These are phyloP conservation scores for Tachycineta bicolor DNA, from an alignment of 2,113 vertebrate genomes.

Conservation along the genomic window DNA sequence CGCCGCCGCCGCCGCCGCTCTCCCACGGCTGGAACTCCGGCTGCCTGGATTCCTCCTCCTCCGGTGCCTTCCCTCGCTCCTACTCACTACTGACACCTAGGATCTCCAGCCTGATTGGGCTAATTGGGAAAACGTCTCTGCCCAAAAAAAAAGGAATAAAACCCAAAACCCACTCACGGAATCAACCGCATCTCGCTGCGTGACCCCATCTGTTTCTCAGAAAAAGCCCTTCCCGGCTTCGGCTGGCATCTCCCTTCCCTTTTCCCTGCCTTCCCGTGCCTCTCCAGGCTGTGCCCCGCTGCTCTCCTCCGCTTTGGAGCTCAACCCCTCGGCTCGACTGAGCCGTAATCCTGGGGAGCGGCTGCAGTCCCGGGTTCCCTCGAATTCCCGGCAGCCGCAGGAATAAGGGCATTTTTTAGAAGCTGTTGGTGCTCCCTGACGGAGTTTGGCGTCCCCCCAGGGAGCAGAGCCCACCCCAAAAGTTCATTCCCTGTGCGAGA, in stretches of 20 bases:
- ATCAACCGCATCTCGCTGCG: not conserved
- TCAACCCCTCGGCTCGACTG: not conserved
- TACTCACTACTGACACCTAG: slow-evolving; percentile 75
- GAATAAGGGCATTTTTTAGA: not conserved
- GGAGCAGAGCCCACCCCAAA: not conserved
- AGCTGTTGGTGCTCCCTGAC: not conserved
- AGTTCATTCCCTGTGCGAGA: not conserved
- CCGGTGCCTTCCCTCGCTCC: slow-evolving; percentile 38
- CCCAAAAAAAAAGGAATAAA: not conserved
- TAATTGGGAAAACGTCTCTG: slow-evolving; percentile 70
- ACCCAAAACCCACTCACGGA: not conserved
- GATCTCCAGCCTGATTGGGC: slow-evolving; percentile 75
- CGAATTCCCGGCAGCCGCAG: not conserved
- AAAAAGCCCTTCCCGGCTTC: not conserved
- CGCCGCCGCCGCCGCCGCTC: slow-evolving; percentile 28
- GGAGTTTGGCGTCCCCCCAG: not conserved
- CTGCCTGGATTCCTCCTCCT: slow-evolving; percentile 72
- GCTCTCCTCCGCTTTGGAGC: not conserved
- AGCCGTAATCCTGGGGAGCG: slow-evolving; percentile 47
- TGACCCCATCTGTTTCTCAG: not conserved
- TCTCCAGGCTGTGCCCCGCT: not conserved
- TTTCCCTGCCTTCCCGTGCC: not conserved
- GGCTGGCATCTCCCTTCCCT: not conserved
- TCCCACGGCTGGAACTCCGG: slow-evolving; percentile 57
- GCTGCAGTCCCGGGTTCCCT: not conserved